phyloP scores from a whole-genome alignment of 2,113 vertebrate genomes.

The Scartelaos histophorus region DNA sequence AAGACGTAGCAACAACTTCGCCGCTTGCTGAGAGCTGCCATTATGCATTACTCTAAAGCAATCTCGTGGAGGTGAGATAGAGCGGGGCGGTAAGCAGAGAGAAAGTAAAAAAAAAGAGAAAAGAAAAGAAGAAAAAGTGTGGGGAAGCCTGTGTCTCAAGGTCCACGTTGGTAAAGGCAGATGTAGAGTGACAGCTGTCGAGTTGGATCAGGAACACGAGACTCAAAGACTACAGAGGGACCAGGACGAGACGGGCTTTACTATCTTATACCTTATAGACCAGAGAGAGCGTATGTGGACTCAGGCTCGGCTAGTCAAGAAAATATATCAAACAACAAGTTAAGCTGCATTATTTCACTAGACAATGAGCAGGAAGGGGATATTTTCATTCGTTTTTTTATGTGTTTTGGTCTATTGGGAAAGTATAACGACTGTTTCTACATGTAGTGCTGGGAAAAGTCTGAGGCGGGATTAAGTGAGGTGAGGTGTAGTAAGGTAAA shows the following conservation, averaged over 20 bases:
- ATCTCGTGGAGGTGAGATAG: constrained; percentile 46
- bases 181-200: constrained; percentile 77
- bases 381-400: not conserved
- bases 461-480: not conserved
- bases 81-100: constrained; percentile 20
- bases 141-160: constrained; percentile 45
- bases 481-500: not conserved
- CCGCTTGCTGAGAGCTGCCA: constrained; percentile 18
- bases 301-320: constrained; percentile 30
- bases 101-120: not conserved
- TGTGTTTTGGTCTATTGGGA: not conserved
- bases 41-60: constrained; percentile 29
- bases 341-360: constrained; percentile 52
- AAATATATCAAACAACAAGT: constrained; percentile 46
- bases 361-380: constrained; percentile 43
- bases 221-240: constrained; percentile 52
- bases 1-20: constrained; percentile 24
- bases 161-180: constrained; percentile 44
- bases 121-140: constrained; percentile 3
- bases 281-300: constrained; percentile 13
- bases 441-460: not conserved
- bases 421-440: not conserved
- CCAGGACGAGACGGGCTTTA: constrained; percentile 48
- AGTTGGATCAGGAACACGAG: constrained; percentile 65
- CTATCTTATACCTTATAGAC: constrained; percentile 34